Conservation (phyloP, 2,888 invertebrate species). For the Synergus laeviventris region DNA sequence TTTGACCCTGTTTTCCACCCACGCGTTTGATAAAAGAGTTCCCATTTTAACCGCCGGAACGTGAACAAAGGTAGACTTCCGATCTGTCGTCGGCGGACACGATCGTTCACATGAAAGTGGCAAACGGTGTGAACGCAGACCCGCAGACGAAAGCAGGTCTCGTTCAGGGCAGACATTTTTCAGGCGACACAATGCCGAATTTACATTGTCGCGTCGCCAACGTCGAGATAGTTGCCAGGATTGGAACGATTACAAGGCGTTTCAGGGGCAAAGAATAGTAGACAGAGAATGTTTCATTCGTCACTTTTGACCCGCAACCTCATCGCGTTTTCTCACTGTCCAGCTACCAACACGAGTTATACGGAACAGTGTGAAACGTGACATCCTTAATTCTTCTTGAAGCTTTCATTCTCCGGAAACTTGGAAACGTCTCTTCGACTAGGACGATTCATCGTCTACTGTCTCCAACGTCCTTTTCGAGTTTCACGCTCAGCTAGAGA, state of each 20-base stretch:
- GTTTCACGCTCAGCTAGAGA: neutral
- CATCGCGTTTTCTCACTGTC: conserved; percentile 61
- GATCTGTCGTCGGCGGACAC: conserved; percentile 31
- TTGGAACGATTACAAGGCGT: conserved; percentile 27
- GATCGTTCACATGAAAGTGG: conserved; percentile 27
- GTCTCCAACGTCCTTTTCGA: conserved; percentile 10
- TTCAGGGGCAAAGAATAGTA: conserved; percentile 52
- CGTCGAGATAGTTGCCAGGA: conserved; percentile 40
- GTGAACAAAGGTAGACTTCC: conserved; percentile 38
- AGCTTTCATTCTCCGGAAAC: conserved; percentile 20
- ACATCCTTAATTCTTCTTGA: conserved; percentile 55
- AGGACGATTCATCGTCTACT: neutral
- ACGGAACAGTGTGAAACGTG: conserved; percentile 40
- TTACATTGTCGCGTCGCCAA: conserved; percentile 58
- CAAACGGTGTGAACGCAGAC: conserved; percentile 13
- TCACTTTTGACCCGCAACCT: conserved; percentile 58
- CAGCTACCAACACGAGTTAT: conserved; percentile 47
- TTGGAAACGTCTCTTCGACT: neutral
- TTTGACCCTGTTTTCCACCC: conserved; percentile 29
- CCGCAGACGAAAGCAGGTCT: conserved; percentile 30
- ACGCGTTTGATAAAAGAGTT: conserved; percentile 38
- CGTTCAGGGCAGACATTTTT: conserved; percentile 55
- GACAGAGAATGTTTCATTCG: conserved; percentile 59
- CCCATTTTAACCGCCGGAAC: conserved; percentile 28
- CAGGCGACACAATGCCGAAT: conserved; percentile 62